Evolutionary conservation across 2,113 vertebrate species (phyloP), one percentile per base, ranked within the genome.

Genomic region (Smithornis capensis): DNA sequence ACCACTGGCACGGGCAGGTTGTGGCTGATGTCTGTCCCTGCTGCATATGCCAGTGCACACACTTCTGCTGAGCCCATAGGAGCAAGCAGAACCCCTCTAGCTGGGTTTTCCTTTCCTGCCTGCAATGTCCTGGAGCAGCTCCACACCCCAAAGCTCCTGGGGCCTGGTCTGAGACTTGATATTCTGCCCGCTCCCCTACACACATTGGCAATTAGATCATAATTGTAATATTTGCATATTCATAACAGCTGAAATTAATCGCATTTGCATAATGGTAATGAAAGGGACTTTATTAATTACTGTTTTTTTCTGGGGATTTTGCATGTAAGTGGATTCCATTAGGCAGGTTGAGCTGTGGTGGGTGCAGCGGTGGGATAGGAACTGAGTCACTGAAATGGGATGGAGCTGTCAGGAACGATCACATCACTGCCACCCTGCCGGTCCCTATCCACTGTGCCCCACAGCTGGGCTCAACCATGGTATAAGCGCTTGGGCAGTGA

Each of bases 221-320:
- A 97, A 97, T 97, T 97, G 95, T 97, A 97, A 97, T 97, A 98
- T 97, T 98, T 98, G 96, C 97, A 98, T 98, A 98, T 97, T 97
- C 96, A 96, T 97, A 98, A 95, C 96, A 93, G 92, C 93, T 95
- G 97, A 97, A 97, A 97, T 97, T 97, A 97, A 97, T 96, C 87
- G 22, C 88, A 98, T 98, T 98, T 98, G 97, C 97, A 97, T 98
- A 98, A 98, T 96, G 97, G 97, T 96, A 97, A 97, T 97, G 97
- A 97, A 98, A 97, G 91, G 96, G 96, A 95, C 96, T 98, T 97
- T 97, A 97, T 97, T 98, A 97, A 98, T 98, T 97, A 97, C 96
- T 1, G 25, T 80, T 95, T 96, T 93, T 97, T 96, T 91, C 96
- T 85, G 6, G 55, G 85, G 90, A 92, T 97, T 96, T 90, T 97